phyloP scores from a whole-genome alignment of 1,140 invertebrate genomes.

The Drosophila simulans region DNA sequence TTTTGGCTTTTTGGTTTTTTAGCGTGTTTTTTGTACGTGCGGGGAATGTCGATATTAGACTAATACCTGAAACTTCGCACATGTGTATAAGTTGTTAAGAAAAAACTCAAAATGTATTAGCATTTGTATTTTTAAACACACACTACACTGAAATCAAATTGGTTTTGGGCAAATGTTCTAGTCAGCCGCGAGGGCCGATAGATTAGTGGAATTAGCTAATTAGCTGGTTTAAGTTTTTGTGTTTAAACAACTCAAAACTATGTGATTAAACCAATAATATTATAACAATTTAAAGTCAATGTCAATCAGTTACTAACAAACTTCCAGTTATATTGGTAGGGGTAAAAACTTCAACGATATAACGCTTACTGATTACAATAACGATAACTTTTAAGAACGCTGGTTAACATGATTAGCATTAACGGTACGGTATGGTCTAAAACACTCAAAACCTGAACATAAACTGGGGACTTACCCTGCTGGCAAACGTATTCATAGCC shows the following conservation, averaged over 20 bases:
- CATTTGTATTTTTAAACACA: constrained; percentile 62
- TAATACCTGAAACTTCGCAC: constrained; percentile 69
- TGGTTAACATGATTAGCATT: constrained; percentile 70
- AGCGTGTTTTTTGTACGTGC: constrained; percentile 50
- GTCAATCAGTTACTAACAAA: constrained; percentile 67
- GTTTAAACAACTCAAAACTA: constrained; percentile 64
- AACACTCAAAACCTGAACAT: constrained; percentile 29
- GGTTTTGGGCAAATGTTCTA: constrained; percentile 32
- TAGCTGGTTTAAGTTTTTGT: constrained; percentile 58
- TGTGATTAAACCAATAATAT: constrained; percentile 62
- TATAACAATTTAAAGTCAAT: constrained; percentile 59
- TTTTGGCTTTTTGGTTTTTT: constrained; percentile 46
- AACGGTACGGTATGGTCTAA: constrained; percentile 51
- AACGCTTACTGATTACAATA: constrained; percentile 67
- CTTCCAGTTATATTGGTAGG: constrained; percentile 59
- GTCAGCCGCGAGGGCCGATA: constrained; percentile 48
- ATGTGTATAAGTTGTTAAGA: constrained; percentile 83
- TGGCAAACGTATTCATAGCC: constrained; percentile 91
- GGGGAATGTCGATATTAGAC: constrained; percentile 56
- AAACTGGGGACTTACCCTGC: constrained; percentile 88
- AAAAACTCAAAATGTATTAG: constrained; percentile 52
- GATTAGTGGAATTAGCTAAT: constrained; percentile 79
- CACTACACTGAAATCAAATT: constrained; percentile 74
- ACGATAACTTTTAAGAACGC: constrained; percentile 61
- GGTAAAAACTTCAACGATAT: constrained; percentile 63